These are phyloP conservation scores for Mesoclemmys tuberculata DNA, from an alignment of 2,113 vertebrate genomes.

Conservation along the genomic window DNA sequence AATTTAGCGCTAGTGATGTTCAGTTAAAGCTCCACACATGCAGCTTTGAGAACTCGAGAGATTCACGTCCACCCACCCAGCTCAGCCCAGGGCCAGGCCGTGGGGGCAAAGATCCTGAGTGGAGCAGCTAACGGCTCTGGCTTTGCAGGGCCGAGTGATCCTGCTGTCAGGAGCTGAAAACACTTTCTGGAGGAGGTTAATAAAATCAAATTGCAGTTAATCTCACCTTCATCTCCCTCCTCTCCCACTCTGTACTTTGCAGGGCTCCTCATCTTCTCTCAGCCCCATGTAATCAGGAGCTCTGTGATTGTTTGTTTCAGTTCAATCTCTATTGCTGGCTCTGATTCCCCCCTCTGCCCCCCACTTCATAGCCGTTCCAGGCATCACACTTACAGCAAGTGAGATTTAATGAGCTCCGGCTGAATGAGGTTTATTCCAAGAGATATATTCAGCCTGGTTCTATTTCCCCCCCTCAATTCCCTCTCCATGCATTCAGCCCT, in stretches of 20 bases:
- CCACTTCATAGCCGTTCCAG: neutral
- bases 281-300: neutral
- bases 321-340: neutral
- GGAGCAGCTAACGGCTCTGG: neutral
- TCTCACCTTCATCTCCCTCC: neutral
- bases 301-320: neutral
- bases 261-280: neutral
- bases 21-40: neutral
- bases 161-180: neutral
- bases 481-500: neutral
- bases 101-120: neutral
- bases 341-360: neutral
- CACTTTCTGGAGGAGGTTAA: neutral
- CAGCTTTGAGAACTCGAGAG: neutral
- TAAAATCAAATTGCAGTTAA: neutral
- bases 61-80: neutral
- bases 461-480: neutral
- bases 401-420: neutral
- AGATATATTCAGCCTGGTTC: neutral
- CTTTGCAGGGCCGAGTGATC: neutral
- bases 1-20: neutral
- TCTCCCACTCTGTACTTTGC: neutral
- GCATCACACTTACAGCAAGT: neutral
- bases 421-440: neutral
- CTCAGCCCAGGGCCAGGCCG: neutral